These are phyloP conservation scores for Octonoba sinensis DNA, from an alignment of 2,888 invertebrate species.

Conservation along the genomic window DNA sequence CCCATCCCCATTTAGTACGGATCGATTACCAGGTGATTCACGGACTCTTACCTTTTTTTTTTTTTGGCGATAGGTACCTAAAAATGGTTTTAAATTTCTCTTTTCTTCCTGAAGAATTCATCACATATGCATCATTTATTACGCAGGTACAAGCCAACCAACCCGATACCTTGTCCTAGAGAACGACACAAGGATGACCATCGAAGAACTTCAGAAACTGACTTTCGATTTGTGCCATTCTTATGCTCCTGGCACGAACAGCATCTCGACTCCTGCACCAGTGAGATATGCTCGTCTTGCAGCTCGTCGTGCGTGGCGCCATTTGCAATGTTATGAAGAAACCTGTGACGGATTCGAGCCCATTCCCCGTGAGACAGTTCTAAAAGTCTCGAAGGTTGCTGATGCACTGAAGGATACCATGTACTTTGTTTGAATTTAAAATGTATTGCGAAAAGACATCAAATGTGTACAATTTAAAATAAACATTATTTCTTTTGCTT, in stretches of 20 bases:
- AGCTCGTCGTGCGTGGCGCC: slow-evolving; percentile 62
- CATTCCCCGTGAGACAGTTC: slow-evolving; percentile 18
- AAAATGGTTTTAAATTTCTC: too few species aligned
- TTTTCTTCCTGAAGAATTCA: too few species aligned
- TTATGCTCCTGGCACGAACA: slow-evolving; percentile 68
- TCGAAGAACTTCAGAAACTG: slow-evolving; percentile 66
- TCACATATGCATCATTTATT: too few species aligned
- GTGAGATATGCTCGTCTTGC: slow-evolving; percentile 68
- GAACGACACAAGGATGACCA: slow-evolving; percentile 66
- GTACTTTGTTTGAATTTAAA: slow-evolving; percentile 48
- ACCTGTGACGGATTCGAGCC: too few species aligned
- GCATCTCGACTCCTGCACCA: slow-evolving; percentile 69
- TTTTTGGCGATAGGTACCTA: too few species aligned
- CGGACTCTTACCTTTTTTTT: too few species aligned
- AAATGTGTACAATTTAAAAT: too few species aligned
- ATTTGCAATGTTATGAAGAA: too few species aligned
- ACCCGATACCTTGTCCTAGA: slow-evolving; percentile 64
- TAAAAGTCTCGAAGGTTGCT: slow-evolving; percentile 35
- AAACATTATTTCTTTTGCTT: too few species aligned
- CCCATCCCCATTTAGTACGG: too few species aligned
- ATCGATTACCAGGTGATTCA: too few species aligned
- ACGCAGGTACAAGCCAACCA: slow-evolving; percentile 56
- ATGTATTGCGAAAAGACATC: slow-evolving; percentile 18
- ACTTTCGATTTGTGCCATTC: slow-evolving; percentile 68
- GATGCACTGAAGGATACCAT: slow-evolving; percentile 41